Percentiles rank a stretch among this genome's conserved stretches.
phyloP scores from a whole-genome alignment of 2,113 vertebrate species.

The Coptodon bakossiorum region DNA sequence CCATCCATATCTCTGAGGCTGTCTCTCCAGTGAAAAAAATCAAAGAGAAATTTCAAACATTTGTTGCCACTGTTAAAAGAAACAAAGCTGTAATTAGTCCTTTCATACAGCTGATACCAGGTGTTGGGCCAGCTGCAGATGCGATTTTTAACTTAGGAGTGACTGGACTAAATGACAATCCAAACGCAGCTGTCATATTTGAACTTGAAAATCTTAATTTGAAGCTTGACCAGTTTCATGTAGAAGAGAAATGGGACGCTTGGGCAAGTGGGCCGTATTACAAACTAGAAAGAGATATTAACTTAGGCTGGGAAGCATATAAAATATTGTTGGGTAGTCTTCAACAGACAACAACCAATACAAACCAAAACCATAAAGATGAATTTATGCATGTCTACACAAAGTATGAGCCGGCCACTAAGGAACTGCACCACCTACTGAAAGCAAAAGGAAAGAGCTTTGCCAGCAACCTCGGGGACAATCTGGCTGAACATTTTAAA shows the following conservation, averaged over 20 bases:
- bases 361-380: fast-evolving
- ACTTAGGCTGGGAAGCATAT: neutral
- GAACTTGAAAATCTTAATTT: neutral
- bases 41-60: too few relatives aligned
- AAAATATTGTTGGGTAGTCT: fast-evolving
- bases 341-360: too few relatives aligned
- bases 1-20: neutral
- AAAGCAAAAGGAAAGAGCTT: neutral
- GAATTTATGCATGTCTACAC: fast-evolving
- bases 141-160: too few relatives aligned
- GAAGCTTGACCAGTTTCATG: neutral
- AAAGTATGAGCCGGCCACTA: fast-evolving
- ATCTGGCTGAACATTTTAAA: neutral
- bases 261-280: neutral
- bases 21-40: neutral
- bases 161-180: too few relatives aligned
- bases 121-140: too few relatives aligned
- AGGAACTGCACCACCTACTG: neutral
- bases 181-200: neutral
- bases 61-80: too few relatives aligned
- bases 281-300: neutral
- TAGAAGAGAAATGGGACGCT: neutral
- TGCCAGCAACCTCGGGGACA: neutral
- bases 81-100: too few relatives aligned
- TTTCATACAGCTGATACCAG: too few relatives aligned